A percentile compares a stretch with the other conserved stretches of the same genome.
phyloP scores from a whole-genome alignment of 2,797 vertebrate species.

The Odontamblyopus lacepedii region DNA sequence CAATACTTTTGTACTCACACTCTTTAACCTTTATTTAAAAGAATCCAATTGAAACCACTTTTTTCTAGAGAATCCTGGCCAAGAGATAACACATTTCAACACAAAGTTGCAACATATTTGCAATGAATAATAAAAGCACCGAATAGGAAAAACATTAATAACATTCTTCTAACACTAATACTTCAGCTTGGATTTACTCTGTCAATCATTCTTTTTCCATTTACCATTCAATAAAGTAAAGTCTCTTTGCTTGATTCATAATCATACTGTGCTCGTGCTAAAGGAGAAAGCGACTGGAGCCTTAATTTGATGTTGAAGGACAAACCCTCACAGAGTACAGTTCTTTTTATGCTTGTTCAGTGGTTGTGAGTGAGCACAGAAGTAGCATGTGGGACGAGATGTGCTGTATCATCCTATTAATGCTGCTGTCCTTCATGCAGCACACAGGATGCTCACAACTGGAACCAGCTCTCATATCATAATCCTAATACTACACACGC shows the following conservation, averaged over 20 bases:
- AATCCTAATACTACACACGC: conserved; percentile 29
- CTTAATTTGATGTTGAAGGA: conserved; percentile 13
- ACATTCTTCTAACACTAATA: too few species aligned
- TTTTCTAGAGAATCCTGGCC: too few species aligned
- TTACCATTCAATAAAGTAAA: background rate
- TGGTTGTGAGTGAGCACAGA: conserved; percentile 23
- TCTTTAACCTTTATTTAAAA: too few species aligned
- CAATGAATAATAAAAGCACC: background rate
- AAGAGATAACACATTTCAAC: too few species aligned
- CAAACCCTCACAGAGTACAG: background rate
- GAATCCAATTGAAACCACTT: too few species aligned
- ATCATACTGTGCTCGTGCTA: background rate
- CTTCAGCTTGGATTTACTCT: background rate
- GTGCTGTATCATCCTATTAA: conserved; percentile 27
- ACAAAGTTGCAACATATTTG: background rate
- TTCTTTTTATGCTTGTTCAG: conserved; percentile 20
- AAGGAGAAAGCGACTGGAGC: background rate
- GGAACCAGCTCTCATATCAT: conserved; percentile 4
- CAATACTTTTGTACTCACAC: too few species aligned
- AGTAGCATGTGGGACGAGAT: conserved; percentile 13
- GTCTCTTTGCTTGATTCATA: background rate
- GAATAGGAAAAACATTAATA: too few species aligned
- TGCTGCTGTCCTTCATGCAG: conserved; percentile 34
- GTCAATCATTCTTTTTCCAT: background rate
- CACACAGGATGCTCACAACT: conserved; percentile 21